Evolutionary conservation across 2,888 invertebrate species (phyloP), one percentile per base, ranked within the genome.

Genomic region (Chloromyia formosa): DNA sequence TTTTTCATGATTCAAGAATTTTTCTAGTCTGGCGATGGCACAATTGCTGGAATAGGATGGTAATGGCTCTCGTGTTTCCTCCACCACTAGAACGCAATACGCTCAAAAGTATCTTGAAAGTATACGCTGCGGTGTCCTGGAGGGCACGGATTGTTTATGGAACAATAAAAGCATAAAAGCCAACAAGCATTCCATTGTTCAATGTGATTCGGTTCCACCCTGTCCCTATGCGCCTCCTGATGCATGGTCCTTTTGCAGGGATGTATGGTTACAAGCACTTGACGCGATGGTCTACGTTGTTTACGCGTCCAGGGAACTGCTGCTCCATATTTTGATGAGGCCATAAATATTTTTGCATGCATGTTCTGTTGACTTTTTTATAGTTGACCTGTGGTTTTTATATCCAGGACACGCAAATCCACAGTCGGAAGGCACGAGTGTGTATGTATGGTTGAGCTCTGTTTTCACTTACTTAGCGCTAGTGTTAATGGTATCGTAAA

Each of bases 351-450:
- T 53, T 45, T 62, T 35, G 49, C 61, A 69, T 69, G 68, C 75
- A 71, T 62, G 68, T 69, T 73, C 62, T 61, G 64, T 58, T 73
- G 73, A 66, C 61, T 73, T 75, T 64, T 75, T 75, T 75, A 75
- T 75, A 68, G 68, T 68, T 60, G 72, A 58, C 73, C 66, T 72
- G 68, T 61, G 73, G 73, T 73, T 64, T 74, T 72, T 60, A 69
- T 69, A 54, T 35, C 27, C 53, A 23, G 16, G 68, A 54, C 68
- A 69, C 68, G 54, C 68, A 69, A 16, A 69, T 69, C 35, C 27
- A 35, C 27, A 35, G 2, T 35, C 27, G 27, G 7, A 4, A 35
- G 2, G 3, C 27, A n/a, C n/a, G n/a, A n/a, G n/a, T n/a, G n/a
- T n/a, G n/a, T n/a, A n/a, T n/a, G n/a, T n/a, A n/a, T n/a, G n/a